Conservation (phyloP, 2,888 invertebrate species). For the Lasioglossum leucozonium region DNA sequence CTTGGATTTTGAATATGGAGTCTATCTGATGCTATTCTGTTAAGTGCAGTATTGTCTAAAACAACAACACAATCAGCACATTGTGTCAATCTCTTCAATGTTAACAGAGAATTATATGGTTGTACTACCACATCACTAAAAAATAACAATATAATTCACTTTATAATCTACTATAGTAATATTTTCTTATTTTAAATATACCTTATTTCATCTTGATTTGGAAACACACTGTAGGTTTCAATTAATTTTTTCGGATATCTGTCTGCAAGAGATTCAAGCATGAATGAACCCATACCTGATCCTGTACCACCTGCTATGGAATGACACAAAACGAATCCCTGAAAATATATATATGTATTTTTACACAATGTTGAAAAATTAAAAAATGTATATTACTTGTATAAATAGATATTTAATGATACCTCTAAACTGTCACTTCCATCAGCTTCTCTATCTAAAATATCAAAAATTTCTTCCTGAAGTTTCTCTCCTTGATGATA, state of each 20-base stretch:
- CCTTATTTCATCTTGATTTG: conserved; percentile 98
- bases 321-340: conserved; percentile 99
- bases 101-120: conserved; percentile 97
- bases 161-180: conserved; percentile 13
- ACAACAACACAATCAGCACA: conserved; percentile 99
- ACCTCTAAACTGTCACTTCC: conserved; percentile 99
- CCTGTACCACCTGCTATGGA: conserved; percentile 99
- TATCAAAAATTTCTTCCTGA: conserved; percentile 98
- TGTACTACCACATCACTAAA: conserved; percentile 97
- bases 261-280: conserved; percentile 94
- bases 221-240: conserved; percentile 99
- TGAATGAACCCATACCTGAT: conserved; percentile 99
- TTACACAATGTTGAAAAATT: too few species aligned
- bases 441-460: conserved; percentile 99
- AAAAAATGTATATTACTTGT: not conserved
- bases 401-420: conserved; percentile 51
- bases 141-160: conserved; percentile 60
- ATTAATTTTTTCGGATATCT: conserved; percentile 99
- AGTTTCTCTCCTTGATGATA: conserved; percentile 96
- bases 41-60: conserved; percentile 98
- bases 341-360: conserved; percentile 53
- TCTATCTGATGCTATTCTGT: conserved; percentile 96
- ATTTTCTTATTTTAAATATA: conserved; percentile 74
- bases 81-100: conserved; percentile 96
- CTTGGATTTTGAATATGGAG: conserved; percentile 98